These are phyloP conservation scores for Trachelus tabidus DNA, from an alignment of 2,888 invertebrate species.

Conservation along the genomic window DNA sequence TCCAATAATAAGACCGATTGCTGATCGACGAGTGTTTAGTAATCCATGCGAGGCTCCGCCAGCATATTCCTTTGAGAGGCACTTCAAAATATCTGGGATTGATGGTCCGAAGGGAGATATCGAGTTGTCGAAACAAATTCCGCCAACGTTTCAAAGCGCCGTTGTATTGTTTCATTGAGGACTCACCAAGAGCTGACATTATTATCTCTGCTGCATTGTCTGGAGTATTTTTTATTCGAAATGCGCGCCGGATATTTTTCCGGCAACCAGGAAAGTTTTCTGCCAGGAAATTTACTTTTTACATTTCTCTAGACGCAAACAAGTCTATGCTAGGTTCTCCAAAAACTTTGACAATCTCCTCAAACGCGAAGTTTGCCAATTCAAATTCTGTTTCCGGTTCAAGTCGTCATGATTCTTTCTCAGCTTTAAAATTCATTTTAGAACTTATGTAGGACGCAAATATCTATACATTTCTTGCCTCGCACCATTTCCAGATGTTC, in stretches of 20 bases:
- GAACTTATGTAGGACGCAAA: slow-evolving; percentile 7
- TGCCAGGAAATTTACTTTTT: slow-evolving; percentile 23
- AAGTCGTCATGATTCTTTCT: slow-evolving; percentile 15
- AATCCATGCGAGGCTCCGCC: slow-evolving; percentile 25
- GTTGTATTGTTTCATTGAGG: no score
- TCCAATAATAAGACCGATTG: slow-evolving; percentile 24
- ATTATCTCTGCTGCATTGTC: slow-evolving; percentile 13
- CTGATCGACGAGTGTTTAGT: slow-evolving; percentile 27
- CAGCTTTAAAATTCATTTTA: slow-evolving; percentile 17
- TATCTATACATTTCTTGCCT: slow-evolving; percentile 1
- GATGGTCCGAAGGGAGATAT: no score
- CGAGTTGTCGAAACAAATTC: no score
- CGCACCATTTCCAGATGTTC: slow-evolving; percentile 10
- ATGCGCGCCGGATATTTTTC: slow-evolving; percentile 25
- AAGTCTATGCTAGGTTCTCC: slow-evolving; percentile 31
- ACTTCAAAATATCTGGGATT: no score
- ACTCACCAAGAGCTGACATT: background rate
- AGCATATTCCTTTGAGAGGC: slow-evolving; percentile 8
- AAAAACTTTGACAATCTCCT: background rate
- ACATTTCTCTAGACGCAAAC: slow-evolving; percentile 38
- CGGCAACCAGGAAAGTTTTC: slow-evolving; percentile 38
- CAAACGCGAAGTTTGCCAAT: slow-evolving; percentile 3
- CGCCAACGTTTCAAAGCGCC: background rate
- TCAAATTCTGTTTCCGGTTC: slow-evolving; percentile 10
- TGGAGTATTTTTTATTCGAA: slow-evolving; percentile 9